phyloP scores from a whole-genome alignment of 2,113 vertebrate genomes.

The Merops nubicus region DNA sequence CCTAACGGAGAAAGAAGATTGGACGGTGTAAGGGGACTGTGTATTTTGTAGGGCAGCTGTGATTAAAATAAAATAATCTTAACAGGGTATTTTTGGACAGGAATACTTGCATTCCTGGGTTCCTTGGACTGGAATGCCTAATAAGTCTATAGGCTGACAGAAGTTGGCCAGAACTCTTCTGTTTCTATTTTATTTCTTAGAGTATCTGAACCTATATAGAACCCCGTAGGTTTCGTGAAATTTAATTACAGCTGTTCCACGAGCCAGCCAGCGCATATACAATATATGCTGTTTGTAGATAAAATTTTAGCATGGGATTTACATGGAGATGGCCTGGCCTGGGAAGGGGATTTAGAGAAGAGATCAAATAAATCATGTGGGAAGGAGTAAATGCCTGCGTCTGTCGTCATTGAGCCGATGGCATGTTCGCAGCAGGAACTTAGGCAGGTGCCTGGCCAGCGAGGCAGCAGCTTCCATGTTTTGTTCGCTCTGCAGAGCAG shows the following conservation, averaged over 20 bases:
- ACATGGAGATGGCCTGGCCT: not conserved
- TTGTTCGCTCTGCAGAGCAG: not conserved
- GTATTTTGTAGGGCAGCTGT: not conserved
- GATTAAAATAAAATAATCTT: slow-evolving; percentile 48
- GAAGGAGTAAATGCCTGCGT: not conserved
- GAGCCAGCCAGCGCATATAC: not conserved
- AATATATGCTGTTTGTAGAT: not conserved
- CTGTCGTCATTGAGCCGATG: not conserved
- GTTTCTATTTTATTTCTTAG: slow-evolving; percentile 33
- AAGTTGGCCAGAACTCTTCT: slow-evolving; percentile 36
- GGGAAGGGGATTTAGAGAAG: not conserved
- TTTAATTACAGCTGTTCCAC: slow-evolving; percentile 16
- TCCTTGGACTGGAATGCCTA: not conserved
- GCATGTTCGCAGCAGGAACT: not conserved
- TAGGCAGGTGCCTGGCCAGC: not conserved
- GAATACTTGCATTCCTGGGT: slow-evolving; percentile 21
- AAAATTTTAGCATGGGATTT: slow-evolving; percentile 11
- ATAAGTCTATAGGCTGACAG: not conserved
- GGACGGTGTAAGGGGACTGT: not conserved
- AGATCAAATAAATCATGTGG: slow-evolving; percentile 25
- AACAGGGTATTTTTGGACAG: slow-evolving; percentile 35
- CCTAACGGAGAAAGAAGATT: not conserved
- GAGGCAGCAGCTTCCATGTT: not conserved
- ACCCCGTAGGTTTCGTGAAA: not conserved
- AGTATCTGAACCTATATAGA: slow-evolving; percentile 52